These are phyloP conservation scores for Xenopus tropicalis DNA, from an alignment of 2,113 vertebrate species.

Conservation along the genomic window DNA sequence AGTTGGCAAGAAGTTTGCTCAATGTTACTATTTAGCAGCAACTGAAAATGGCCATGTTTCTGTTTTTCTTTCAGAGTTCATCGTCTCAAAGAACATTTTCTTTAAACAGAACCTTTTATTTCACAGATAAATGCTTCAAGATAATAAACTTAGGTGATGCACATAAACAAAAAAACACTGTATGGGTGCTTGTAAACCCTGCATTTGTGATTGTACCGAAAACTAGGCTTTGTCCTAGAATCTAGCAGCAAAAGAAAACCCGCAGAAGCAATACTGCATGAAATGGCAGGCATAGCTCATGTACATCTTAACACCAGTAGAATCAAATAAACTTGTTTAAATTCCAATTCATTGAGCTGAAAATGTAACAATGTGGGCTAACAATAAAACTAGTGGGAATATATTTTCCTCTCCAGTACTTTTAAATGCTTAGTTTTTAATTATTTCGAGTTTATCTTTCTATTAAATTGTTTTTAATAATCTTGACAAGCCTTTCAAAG, in stretches of 20 bases:
- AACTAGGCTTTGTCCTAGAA: no score
- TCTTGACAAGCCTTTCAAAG: background rate
- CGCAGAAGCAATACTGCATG: no score
- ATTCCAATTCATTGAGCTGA: background rate
- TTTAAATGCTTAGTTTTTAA: background rate
- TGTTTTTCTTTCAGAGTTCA: slow-evolving; percentile 22
- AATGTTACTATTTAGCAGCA: slow-evolving; percentile 32
- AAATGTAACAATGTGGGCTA: background rate
- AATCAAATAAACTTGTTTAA: background rate
- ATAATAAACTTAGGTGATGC: slow-evolving; percentile 15
- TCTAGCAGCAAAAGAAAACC: no score
- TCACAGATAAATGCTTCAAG: slow-evolving; percentile 9
- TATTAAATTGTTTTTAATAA: background rate
- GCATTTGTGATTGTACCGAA: no score
- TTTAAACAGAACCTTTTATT: slow-evolving; percentile 13
- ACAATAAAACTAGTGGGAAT: background rate
- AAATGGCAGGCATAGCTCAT: no score
- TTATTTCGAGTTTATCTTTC: background rate
- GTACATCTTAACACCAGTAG: no score
- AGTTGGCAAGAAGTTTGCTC: slow-evolving; percentile 43
- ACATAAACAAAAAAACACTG: background rate
- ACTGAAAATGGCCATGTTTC: slow-evolving; percentile 25
- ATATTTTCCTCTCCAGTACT: background rate
- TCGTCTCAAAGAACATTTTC: background rate
- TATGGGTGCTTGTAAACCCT: no score